phyloP scores from a whole-genome alignment of 2,113 vertebrate species.

The Poicephalus gulielmi region DNA sequence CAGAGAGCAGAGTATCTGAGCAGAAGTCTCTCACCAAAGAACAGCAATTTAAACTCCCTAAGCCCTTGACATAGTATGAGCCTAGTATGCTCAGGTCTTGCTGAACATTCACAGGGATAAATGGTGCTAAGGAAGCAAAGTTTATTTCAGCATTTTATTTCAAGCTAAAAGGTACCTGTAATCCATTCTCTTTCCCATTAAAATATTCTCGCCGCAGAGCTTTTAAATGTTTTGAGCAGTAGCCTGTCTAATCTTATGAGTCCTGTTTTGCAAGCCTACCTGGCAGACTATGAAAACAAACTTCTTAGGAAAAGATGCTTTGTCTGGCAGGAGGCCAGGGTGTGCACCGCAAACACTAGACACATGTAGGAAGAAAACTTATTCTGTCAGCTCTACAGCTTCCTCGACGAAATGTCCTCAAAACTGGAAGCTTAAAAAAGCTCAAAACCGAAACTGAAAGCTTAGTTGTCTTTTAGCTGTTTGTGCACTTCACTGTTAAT shows the following conservation, averaged over 20 bases:
- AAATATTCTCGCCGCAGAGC: not conserved
- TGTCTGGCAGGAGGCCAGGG: not conserved
- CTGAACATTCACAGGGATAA: not conserved
- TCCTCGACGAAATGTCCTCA: not conserved
- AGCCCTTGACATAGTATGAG: not conserved
- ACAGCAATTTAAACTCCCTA: not conserved
- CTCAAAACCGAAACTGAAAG: not conserved
- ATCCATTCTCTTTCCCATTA: not conserved
- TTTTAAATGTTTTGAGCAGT: not conserved
- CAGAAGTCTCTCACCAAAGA: not conserved
- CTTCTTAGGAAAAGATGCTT: not conserved
- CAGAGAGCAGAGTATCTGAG: not conserved
- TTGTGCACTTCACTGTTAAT: not conserved
- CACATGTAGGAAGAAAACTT: not conserved
- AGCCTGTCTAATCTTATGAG: not conserved
- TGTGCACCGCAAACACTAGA: not conserved
- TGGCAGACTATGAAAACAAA: not conserved
- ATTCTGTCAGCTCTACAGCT: not conserved
- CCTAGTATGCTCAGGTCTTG: not conserved
- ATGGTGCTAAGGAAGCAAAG: not conserved
- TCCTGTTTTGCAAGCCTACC: constrained; percentile 8
- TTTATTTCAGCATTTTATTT: not conserved
- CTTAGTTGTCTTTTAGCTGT: not conserved
- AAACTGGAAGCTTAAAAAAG: not conserved
- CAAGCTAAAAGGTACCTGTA: not conserved